A percentile compares a stretch with the other conserved stretches of the same genome.
Evolutionary conservation across 2,113 vertebrate species (phyloP).

Genomic region (Corythaixoides concolor): DNA sequence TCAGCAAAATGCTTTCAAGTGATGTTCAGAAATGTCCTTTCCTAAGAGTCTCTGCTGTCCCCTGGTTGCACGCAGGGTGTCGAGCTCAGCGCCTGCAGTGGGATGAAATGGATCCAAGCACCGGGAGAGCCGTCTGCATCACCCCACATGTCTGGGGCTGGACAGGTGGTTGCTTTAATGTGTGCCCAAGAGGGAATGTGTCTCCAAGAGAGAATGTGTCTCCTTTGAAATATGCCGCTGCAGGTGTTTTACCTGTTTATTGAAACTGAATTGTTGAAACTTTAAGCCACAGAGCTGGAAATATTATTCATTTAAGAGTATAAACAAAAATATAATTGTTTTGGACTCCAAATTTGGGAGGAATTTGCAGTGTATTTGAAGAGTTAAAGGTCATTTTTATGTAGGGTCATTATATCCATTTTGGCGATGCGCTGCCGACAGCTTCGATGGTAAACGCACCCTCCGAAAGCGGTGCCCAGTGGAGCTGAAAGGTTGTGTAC

Average conservation of each 20-base stretch:
- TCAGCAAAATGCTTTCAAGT: background rate
- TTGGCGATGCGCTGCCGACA: background rate
- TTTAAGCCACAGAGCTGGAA: background rate
- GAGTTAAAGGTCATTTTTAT: background rate
- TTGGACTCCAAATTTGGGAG: background rate
- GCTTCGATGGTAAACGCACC: accelerated
- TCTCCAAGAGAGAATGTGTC: background rate
- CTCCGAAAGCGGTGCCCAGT: accelerated
- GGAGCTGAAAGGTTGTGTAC: accelerated
- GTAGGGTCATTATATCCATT: background rate
- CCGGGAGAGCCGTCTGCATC: background rate
- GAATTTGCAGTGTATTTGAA: background rate
- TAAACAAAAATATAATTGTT: background rate
- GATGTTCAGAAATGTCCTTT: background rate
- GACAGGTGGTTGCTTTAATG: background rate
- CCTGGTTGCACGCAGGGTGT: no score
- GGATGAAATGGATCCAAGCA: background rate
- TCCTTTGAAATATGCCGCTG: background rate
- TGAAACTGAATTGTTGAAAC: background rate
- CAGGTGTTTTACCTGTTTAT: background rate
- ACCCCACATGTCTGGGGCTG: background rate
- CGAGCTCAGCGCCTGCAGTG: background rate
- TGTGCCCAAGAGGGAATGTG: background rate
- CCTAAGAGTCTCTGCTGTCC: background rate
- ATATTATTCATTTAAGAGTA: background rate